These are phyloP conservation scores for Nesospiza acunhae DNA, from an alignment of 2,113 vertebrate species.

Conservation along the genomic window DNA sequence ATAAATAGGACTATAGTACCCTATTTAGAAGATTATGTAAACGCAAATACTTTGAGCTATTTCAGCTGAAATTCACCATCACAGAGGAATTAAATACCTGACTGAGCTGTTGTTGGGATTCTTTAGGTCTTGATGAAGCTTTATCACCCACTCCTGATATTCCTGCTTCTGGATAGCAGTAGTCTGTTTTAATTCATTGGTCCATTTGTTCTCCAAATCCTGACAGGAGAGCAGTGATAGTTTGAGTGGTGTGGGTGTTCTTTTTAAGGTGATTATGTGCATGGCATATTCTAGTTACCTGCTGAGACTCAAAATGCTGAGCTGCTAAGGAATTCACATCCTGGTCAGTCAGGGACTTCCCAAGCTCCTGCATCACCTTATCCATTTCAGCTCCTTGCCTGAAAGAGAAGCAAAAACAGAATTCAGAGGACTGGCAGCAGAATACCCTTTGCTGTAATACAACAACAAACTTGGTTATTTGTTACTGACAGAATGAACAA, in stretches of 20 bases:
- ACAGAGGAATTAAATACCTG: constrained; percentile 76
- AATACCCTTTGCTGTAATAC: not conserved
- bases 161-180: constrained; percentile 95
- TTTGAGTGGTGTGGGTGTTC: not conserved
- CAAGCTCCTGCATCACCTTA: constrained; percentile 95
- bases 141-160: constrained; percentile 98
- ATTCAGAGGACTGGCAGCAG: not conserved
- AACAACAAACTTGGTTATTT: not conserved
- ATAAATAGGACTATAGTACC: not conserved
- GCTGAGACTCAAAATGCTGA: constrained; percentile 95
- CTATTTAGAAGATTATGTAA: not conserved
- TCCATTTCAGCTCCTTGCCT: constrained; percentile 95
- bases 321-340: constrained; percentile 94
- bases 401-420: not conserved
- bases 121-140: constrained; percentile 92
- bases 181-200: constrained; percentile 92
- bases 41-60: not conserved
- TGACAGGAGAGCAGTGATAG: constrained; percentile 44
- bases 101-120: constrained; percentile 93
- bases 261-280: not conserved
- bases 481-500: not conserved
- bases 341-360: constrained; percentile 91
- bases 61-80: not conserved
- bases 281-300: constrained; percentile 74
- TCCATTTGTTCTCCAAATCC: constrained; percentile 96